Evolutionary conservation across 2,797 vertebrate genomes (phyloP).

Genomic region (Mastacembelus armatus): DNA sequence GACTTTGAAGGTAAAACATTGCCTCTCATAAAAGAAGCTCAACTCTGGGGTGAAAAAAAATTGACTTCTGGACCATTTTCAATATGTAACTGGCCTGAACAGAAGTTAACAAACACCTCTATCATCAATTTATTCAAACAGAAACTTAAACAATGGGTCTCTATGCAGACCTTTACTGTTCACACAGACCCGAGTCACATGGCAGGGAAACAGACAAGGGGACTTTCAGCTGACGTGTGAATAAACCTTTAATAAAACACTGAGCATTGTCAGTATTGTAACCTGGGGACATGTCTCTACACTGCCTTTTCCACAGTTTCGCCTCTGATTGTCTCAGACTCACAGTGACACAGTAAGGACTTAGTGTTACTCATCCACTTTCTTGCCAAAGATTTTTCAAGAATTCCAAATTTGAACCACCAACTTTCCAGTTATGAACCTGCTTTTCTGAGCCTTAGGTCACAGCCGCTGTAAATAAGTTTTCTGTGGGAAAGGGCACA

Average conservation of each 20-base stretch:
- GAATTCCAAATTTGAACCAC: slow-evolving; percentile 13
- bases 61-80: too few species aligned
- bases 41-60: too few species aligned
- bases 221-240: neutral
- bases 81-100: neutral
- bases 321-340: slow-evolving; percentile 20
- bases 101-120: slow-evolving; percentile 1
- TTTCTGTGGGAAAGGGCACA: slow-evolving; percentile 47
- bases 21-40: neutral
- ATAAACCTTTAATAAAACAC: neutral
- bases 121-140: neutral
- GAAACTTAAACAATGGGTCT: slow-evolving; percentile 8
- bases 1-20: neutral
- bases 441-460: slow-evolving; percentile 11
- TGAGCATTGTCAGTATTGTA: slow-evolving; percentile 3
- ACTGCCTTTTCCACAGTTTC: slow-evolving; percentile 4
- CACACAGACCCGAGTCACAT: slow-evolving; percentile 1
- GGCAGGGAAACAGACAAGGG: neutral
- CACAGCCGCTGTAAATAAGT: slow-evolving; percentile 7
- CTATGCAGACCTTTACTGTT: slow-evolving; percentile 14
- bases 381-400: neutral
- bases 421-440: slow-evolving; percentile 12
- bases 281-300: neutral
- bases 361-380: neutral
- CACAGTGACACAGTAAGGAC: slow-evolving; percentile 12